Percentiles rank a stretch among this genome's conserved stretches.
Evolutionary conservation across 2,888 invertebrate genomes (phyloP).

Genomic region (Chymomyza procnemis): DNA sequence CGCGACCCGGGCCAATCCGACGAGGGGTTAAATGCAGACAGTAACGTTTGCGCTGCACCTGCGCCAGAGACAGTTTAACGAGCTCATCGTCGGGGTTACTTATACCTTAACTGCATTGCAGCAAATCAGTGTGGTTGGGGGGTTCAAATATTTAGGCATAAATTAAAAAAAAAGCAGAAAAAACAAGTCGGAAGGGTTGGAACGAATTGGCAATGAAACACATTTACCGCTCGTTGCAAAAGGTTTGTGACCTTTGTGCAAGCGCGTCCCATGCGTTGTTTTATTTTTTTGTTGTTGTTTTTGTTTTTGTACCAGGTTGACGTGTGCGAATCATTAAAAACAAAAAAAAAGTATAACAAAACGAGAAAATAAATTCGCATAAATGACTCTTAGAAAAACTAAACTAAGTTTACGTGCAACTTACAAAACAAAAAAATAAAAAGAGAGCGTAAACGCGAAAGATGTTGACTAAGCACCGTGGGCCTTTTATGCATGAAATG

Average conservation of each 20-base stretch:
- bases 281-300: conserved; percentile 17
- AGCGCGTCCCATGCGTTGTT: conserved; percentile 6
- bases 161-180: neutral
- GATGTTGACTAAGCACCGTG: neutral
- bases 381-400: conserved; percentile 51
- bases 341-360: conserved; percentile 20
- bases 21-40: neutral
- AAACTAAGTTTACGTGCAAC: conserved; percentile 50
- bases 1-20: neutral
- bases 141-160: conserved; percentile 8
- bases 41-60: conserved; percentile 30
- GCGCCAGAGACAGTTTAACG: conserved; percentile 20
- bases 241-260: conserved; percentile 68
- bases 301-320: conserved; percentile 51
- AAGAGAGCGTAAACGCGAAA: neutral
- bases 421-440: conserved; percentile 41
- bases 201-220: conserved; percentile 45
- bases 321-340: conserved; percentile 62
- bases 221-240: conserved; percentile 17
- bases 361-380: conserved; percentile 54
- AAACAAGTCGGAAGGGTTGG: conserved; percentile 12
- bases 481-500: neutral
- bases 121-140: conserved; percentile 38
- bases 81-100: conserved; percentile 34
- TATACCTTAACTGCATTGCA: conserved; percentile 12